Base-by-base conservation (phyloP, 2,113 vertebrate species). In the Daubentonia madagascariensis region DNA sequence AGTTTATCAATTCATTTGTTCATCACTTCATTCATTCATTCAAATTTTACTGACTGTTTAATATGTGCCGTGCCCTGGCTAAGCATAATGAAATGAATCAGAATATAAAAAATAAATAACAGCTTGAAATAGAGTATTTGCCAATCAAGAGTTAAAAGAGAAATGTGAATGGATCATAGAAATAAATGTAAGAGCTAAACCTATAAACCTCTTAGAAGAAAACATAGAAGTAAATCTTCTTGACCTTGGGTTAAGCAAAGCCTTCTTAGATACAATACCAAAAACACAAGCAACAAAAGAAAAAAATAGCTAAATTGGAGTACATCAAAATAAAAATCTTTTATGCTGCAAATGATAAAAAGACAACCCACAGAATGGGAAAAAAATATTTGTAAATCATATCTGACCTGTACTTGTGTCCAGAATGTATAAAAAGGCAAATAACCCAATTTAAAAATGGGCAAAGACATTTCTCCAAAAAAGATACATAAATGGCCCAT, bases 1-100 rank as follows among this genome's bases (percentile, higher is more conserved):
- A 80, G 28, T 90, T 79, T 75, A 92, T 63, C 48, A 76, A 45
- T 45, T 96, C 13, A 92, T 91, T 91, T 94, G 54, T 59, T 96
- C 72, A 88, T 45, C 45, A 70, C 17, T 57, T 85, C 63, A 93
- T 17, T n/a, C 35, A 91, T 79, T 91, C 67, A 86, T 63, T 68
- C 79, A 54, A 90, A 83, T 67, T 72, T 89, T 73, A 89, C 81
- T 83, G 59, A 37, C 30, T 87, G 13, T 67, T 91, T 50, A 63
- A n/a, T 40, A 90, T 18, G 28, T 92, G 35, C 20, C 11, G 32
- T 43, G 4, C 32, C 28, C 57, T 92, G 32, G 30, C 30, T 91
- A 91, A 81, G n/a, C 48, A 83, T 61, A 50, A 85, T 45, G 14
- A 80, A 89, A 92, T 78, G 63, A 97, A 45, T 92, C 63, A 91